Evolutionary conservation across 37 sponge, comb jelly and placozoan species (phyloP).

Genomic region (Chondrilla cf. caribensis): DNA sequence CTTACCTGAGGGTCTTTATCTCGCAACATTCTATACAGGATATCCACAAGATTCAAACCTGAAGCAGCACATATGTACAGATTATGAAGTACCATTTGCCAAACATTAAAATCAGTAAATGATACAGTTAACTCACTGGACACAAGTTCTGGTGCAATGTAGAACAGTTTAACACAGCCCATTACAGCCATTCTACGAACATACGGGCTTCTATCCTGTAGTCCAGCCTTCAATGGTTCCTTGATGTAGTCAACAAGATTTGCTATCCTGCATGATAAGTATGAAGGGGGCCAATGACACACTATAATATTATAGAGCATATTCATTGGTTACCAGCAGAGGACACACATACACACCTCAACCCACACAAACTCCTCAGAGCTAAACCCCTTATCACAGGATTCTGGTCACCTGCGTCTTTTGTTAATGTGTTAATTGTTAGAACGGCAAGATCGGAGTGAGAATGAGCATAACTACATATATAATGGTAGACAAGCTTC

Average conservation of each 20-base stretch:
- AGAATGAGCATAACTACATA: conserved; percentile 82
- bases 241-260: conserved; percentile 86
- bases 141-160: conserved; percentile 72
- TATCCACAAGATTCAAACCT: conserved; percentile 78
- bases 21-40: conserved; percentile 81
- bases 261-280: conserved; percentile 50
- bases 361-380: conserved; percentile 86
- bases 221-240: conserved; percentile 80
- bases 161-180: conserved; percentile 87
- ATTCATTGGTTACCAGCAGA: too few relatives aligned
- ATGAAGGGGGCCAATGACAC: background rate
- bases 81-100: too few relatives aligned
- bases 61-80: background rate
- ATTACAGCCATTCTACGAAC: conserved; percentile 93
- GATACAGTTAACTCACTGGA: conserved; percentile 61
- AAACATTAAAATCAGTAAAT: too few relatives aligned
- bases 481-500: conserved; percentile 95
- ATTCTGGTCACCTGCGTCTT: conserved; percentile 85
- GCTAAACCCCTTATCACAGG: conserved; percentile 88
- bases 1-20: conserved; percentile 74
- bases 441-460: conserved; percentile 87
- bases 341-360: conserved; percentile 68
- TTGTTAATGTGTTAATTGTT: conserved; percentile 86
- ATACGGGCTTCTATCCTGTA: conserved; percentile 85
- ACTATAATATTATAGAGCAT: background rate